A percentile compares a stretch with the other conserved stretches of the same genome.
phyloP scores from a whole-genome alignment of 2,888 invertebrate species.

The Stenichneumon culpator region DNA sequence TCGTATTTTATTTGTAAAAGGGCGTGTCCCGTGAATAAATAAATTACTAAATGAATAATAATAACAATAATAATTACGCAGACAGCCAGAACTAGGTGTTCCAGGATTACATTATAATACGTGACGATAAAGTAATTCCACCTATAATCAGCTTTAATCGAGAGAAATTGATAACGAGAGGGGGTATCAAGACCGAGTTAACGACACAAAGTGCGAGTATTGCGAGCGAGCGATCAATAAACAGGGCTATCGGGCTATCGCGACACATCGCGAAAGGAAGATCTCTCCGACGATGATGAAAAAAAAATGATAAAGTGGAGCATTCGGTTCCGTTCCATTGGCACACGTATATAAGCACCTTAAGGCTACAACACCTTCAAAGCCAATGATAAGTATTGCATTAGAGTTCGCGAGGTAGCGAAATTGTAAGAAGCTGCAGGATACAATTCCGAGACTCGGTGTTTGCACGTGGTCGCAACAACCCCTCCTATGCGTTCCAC shows the following conservation, averaged over 20 bases:
- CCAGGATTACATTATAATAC: background rate
- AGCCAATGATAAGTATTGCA: background rate
- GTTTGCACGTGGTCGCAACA: slow-evolving; percentile 31
- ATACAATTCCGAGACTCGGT: slow-evolving; percentile 2
- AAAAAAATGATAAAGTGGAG: background rate
- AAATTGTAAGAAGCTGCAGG: slow-evolving; percentile 8
- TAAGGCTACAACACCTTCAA: background rate
- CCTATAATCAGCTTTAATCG: background rate
- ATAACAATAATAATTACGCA: no score
- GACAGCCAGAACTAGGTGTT: no score
- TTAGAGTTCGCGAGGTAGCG: background rate
- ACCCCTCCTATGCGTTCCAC: background rate
- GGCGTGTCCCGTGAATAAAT: no score
- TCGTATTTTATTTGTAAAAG: no score
- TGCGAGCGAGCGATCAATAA: slow-evolving; percentile 28
- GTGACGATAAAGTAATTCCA: background rate
- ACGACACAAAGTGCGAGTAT: background rate
- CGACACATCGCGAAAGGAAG: background rate
- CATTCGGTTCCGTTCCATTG: background rate
- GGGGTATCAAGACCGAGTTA: background rate
- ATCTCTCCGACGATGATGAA: background rate
- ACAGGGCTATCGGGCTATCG: slow-evolving; percentile 2
- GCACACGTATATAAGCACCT: background rate
- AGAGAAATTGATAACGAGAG: background rate
- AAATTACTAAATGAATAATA: no score